Evolutionary conservation across 2,888 invertebrate species (phyloP).

Genomic region (Callyntrura guangdongensis): DNA sequence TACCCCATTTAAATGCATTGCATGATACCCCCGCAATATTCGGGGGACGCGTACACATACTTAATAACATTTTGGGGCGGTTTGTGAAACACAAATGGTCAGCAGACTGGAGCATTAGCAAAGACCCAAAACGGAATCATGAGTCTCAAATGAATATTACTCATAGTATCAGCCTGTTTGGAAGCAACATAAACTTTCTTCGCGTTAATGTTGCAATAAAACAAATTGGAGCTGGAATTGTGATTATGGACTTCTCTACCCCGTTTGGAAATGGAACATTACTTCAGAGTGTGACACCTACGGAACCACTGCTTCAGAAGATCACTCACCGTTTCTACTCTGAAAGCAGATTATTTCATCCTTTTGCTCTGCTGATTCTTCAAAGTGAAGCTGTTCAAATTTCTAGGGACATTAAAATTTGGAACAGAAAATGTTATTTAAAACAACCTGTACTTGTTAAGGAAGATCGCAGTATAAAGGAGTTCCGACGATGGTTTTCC

Average conservation of each 20-base stretch:
- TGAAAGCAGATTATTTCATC: conserved; percentile 88
- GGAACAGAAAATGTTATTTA: conserved; percentile 85
- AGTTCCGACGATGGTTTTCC: not conserved
- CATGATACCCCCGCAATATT: conserved; percentile 86
- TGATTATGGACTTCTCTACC: conserved; percentile 86
- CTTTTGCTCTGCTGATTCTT: conserved; percentile 90
- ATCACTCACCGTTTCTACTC: conserved; percentile 93
- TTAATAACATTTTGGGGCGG: too few relatives aligned
- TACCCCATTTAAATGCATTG: conserved; percentile 92
- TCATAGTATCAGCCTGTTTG: conserved; percentile 55
- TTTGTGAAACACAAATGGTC: conserved; percentile 68
- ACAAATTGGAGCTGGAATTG: conserved; percentile 87
- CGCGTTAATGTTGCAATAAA: not conserved
- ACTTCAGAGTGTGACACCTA: conserved; percentile 92
- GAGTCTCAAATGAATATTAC: conserved; percentile 58
- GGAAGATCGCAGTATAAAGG: not conserved
- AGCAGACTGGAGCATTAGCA: conserved; percentile 62
- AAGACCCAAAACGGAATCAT: conserved; percentile 22
- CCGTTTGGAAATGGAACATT: conserved; percentile 87
- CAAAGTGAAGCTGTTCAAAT: conserved; percentile 90
- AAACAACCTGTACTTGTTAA: not conserved
- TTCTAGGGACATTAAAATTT: conserved; percentile 93
- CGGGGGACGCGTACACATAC: conserved; percentile 17
- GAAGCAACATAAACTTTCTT: not conserved
- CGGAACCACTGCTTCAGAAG: conserved; percentile 91